Evolutionary conservation across 1,140 invertebrate genomes (phyloP).

Genomic region (Reticulitermes speratus): DNA sequence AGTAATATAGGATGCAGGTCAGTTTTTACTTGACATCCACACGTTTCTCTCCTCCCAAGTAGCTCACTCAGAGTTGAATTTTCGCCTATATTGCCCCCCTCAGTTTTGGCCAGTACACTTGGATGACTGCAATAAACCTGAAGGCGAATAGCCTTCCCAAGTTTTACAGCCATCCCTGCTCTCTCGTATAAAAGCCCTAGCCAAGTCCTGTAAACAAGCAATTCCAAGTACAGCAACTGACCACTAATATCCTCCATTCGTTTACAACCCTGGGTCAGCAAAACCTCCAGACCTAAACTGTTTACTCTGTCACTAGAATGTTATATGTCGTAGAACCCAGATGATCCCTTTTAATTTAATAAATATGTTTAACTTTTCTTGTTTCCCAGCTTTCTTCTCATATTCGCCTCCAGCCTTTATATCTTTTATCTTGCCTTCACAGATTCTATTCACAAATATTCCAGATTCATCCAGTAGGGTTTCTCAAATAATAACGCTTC

Average conservation of each 20-base stretch:
- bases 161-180: not conserved
- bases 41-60: not conserved
- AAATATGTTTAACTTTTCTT: not conserved
- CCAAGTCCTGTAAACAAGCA: not conserved
- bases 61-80: not conserved
- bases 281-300: not conserved
- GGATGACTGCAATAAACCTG: not conserved
- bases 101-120: not conserved
- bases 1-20: not conserved
- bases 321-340: not conserved
- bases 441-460: too few species aligned
- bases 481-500: too few species aligned
- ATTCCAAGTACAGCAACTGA: conserved; percentile 5
- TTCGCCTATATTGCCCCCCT: not conserved
- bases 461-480: too few species aligned
- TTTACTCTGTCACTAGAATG: not conserved
- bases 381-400: too few species aligned
- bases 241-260: not conserved
- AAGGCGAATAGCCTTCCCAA: not conserved
- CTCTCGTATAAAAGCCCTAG: not conserved
- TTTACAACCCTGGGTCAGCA: not conserved
- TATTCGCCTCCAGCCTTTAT: too few species aligned
- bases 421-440: too few species aligned
- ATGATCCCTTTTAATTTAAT: not conserved
- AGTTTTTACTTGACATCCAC: not conserved